A percentile compares a stretch with the other conserved stretches of the same genome.
phyloP scores from a whole-genome alignment of 1,140 invertebrate species.

The Drosophila santomea region DNA sequence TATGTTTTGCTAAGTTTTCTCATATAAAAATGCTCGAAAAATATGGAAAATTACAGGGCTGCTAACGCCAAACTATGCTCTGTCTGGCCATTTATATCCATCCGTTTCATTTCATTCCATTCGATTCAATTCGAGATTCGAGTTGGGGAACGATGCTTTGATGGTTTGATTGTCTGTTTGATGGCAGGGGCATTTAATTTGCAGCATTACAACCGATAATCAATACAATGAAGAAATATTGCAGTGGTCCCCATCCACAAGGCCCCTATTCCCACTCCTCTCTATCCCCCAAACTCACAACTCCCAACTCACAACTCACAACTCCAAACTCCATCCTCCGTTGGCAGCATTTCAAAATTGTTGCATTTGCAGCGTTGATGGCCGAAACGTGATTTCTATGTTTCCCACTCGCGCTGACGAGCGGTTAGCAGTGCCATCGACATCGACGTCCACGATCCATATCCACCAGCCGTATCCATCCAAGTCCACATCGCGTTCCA shows the following conservation, averaged over 20 bases:
- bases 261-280: neutral
- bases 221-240: slow-evolving; percentile 83
- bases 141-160: neutral
- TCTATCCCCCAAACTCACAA: neutral
- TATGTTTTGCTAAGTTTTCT: slow-evolving; percentile 82
- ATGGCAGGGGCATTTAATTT: slow-evolving; percentile 79
- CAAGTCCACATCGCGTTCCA: neutral
- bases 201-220: slow-evolving; percentile 83
- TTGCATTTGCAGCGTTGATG: slow-evolving; percentile 81
- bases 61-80: slow-evolving; percentile 44
- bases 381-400: slow-evolving; percentile 83
- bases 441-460: neutral
- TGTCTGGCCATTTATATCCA: slow-evolving; percentile 26
- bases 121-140: slow-evolving; percentile 2
- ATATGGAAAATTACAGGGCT: slow-evolving; percentile 73
- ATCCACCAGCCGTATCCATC: neutral
- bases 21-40: slow-evolving; percentile 79
- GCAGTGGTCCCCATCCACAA: slow-evolving; percentile 30
- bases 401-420: slow-evolving; percentile 64
- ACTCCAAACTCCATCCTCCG: slow-evolving; percentile 4
- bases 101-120: slow-evolving; percentile 25
- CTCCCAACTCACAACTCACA: slow-evolving; percentile 1
- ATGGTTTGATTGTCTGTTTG: slow-evolving; percentile 72
- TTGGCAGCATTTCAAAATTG: slow-evolving; percentile 66
- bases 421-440: slow-evolving; percentile 38